Base-by-base conservation (phyloP, 2,113 vertebrate species). In the Montifringilla adamsi region DNA sequence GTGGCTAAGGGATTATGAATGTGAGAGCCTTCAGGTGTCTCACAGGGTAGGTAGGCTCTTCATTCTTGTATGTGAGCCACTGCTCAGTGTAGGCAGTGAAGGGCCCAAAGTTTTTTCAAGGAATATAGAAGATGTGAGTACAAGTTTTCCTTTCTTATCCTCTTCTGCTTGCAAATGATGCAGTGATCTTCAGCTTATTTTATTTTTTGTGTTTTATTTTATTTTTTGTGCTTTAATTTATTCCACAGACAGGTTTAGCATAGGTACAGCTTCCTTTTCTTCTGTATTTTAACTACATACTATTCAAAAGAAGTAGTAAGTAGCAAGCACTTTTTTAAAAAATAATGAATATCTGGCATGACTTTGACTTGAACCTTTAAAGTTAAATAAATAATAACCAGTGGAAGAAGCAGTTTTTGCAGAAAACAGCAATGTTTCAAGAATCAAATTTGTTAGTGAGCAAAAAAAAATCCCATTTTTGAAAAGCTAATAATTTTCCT, bases 391-490 rank as follows among this genome's bases (percentile, higher is more conserved):
- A 59, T 60, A 13, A 44, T 20, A 66, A 56, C 4, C 5, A 58
- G 9, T 44, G 13, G 19, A 58, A n/a, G 5, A 69, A 76, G 9
- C 2, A n/a, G 37, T 59, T 83, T 68, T 43, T 46, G 16, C 81
- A 67, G n/a, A 87, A 92, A 95, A 72, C 13, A 84, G 44, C 28
- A 84, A 64, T 86, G 83, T 81, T 66, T 56, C 50, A 80, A 90
- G 72, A 37, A 63, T 16, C 82, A 85, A 73, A 66, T 39, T 72
- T 83, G 18, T 89, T 89, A 90, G 35, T 69, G 21, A 78, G 53
- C 31, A 81, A 89, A 96, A 89, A 96, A 89, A 92, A 46, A 69
- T 67, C 64, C 94, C 10, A 6, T 79, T 95, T 90, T 87, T 94
- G 49, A 90, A 59, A 94, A 95, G 73, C 12, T 94, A 94, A 55